Evolutionary conservation across 2,888 invertebrate species (phyloP), one percentile per base, ranked within the genome.

Genomic region (Carcina quercana): DNA sequence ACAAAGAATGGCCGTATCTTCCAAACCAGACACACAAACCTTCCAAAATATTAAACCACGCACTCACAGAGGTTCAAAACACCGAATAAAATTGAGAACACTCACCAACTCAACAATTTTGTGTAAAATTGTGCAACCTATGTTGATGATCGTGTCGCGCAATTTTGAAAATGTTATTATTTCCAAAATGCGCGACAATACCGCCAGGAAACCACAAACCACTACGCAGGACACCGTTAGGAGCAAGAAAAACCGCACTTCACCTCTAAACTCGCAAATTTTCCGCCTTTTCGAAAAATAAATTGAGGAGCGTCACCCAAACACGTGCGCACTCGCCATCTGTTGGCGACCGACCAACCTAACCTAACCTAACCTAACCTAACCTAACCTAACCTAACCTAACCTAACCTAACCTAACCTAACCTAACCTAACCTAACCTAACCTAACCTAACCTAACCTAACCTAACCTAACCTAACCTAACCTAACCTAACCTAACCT

Each of bases 391-490:
- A 35, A 33, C 35, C 35, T 35, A 38, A 38, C 38, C 42, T 37
- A 37, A 38, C 38, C 42, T 37, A 40, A 37, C 36, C 37, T 37
- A 37, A 36, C 37, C 34, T 40, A 40, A 40, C 40, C 40, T 37
- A 40, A 40, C 40, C 40, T 40, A 40, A 40, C 40, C 40, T 40
- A 40, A 37, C 40, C 36, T 40, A 40, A 40, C 40, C 40, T 37
- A 40, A 40, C 40, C 40, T 40, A 40, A 40, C 40, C 40, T 37
- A 37, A 36, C 36, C 36, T 36, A 37, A 34, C 34, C 40, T 37
- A 37, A 40, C 34, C 37, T 37, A 37, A 37, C 37, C 37, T 40
- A 40, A 40, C 37, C 37, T 40, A 40, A 40, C 40, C 37, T 37
- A 37, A 40, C 17, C 17, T 5, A 5, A 5, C 5, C 7, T 7